A percentile compares a stretch with the other conserved stretches of the same genome.
Conservation (phyloP, 2,797 vertebrate genomes). For the Pangasius larnaudii region DNA sequence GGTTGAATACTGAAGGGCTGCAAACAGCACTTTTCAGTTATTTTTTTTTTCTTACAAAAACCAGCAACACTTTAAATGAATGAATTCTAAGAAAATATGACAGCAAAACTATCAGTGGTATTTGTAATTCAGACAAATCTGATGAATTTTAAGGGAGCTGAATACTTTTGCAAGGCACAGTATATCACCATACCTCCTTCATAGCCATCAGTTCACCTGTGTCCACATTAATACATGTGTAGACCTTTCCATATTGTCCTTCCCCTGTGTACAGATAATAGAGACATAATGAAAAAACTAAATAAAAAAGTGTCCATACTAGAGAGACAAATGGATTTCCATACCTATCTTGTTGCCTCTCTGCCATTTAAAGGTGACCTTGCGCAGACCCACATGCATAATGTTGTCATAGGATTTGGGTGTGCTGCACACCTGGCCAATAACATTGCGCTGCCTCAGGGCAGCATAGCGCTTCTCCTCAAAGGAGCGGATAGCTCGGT, state of each 20-base stretch:
- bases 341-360: constrained; percentile 99
- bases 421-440: constrained; percentile 96
- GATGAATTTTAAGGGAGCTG: not conserved
- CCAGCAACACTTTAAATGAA: not conserved
- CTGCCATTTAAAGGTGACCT: constrained; percentile 99
- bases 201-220: constrained; percentile 98
- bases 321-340: not conserved
- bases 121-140: not conserved
- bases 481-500: constrained; percentile 87
- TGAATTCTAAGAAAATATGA: not conserved
- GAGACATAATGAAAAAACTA: not conserved
- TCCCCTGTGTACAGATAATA: constrained; percentile 79
- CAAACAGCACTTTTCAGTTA: not conserved
- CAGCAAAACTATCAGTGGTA: not conserved
- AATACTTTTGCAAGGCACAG: not conserved
- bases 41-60: not conserved
- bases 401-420: constrained; percentile 96
- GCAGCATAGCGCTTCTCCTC: constrained; percentile 89
- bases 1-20: not conserved
- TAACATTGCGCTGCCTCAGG: constrained; percentile 95
- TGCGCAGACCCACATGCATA: constrained; percentile 97
- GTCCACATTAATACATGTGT: constrained; percentile 99
- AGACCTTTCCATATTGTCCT: constrained; percentile 98
- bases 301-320: not conserved
- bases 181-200: constrained; percentile 87